Percentiles rank a stretch among this genome's conserved stretches.
Conservation (phyloP, 2,113 vertebrate species). For the Casuarius casuarius region DNA sequence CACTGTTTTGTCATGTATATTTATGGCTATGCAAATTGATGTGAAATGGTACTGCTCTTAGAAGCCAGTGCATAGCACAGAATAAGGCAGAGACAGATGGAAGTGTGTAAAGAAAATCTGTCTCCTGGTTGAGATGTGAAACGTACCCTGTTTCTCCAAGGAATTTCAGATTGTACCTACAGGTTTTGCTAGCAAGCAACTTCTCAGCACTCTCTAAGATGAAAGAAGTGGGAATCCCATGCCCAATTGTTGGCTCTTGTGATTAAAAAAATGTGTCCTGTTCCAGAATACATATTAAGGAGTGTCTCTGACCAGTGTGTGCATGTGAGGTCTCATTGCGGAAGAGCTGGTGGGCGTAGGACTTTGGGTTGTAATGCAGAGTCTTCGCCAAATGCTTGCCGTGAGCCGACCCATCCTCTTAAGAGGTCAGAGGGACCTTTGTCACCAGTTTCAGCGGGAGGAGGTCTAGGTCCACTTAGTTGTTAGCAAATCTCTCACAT, state of each 20-base stretch:
- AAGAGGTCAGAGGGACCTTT: not conserved
- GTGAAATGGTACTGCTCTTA: not conserved
- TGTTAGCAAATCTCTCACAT: not conserved
- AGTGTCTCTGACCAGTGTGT: not conserved
- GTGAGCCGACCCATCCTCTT: not conserved
- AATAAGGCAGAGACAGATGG: not conserved
- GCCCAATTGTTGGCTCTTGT: not conserved
- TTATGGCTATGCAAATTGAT: not conserved
- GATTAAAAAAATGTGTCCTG: not conserved
- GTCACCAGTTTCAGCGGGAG: accelerated
- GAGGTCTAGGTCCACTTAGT: not conserved
- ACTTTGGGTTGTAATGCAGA: not conserved
- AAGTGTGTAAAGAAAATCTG: not conserved
- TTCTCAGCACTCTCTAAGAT: not conserved
- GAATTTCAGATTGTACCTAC: not conserved
- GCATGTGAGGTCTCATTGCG: not conserved
- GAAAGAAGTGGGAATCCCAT: not conserved
- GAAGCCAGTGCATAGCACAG: not conserved
- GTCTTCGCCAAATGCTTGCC: not conserved
- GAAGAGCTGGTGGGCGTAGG: not conserved
- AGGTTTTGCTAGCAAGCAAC: not conserved
- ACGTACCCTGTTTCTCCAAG: not conserved
- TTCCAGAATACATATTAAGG: not conserved
- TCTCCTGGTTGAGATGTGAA: not conserved
- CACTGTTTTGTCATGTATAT: not conserved